Base-by-base conservation (phyloP, 1,140 invertebrate species). In the Lineus longissimus region DNA sequence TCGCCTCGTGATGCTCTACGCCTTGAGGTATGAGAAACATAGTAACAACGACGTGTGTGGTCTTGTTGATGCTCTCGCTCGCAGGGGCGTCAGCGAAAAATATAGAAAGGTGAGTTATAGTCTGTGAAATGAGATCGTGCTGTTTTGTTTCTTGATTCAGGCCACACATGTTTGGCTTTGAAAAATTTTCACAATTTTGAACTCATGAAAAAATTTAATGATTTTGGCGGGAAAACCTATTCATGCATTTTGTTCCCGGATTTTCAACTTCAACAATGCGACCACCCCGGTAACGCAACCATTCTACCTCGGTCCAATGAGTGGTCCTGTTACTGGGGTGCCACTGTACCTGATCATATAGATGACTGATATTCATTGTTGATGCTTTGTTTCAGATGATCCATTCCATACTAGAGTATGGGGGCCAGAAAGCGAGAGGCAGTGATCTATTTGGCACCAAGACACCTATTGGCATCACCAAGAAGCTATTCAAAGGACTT, bases 1-100 rank as follows among this genome's bases (percentile, higher is more conserved):
- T 0, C 88, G 94, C 70, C 84, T 99, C 54, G 93, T 97, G 0
- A 90, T 95, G 83, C 75, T 99, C 15, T 99, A 98, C 84, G 91
- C 92, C 1, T 81, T 99, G 27, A 87, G 93, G 51, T 98, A 97
- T 81, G 93, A 96, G 79, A 89, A 90, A 66, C 89, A 94, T 61
- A 88, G 88, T 56, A 94, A 88, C 76, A 93, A 92, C 79, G 93
- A 94, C 68, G 63, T 84, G 6, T 72, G 75, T 22, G 76, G 75
- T n/a, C 84, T 95, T 51, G 76, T 92, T 56, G 87, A 91, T 29
- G 84, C 88, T 54, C 84, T 96, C 51, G 88, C 88, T 69, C 87
- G 85, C 69, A 86, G 88, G 73, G 87, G 87, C 30, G 83, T 87
- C 11, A 71, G 55, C 56, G 81, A 82, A 29, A 81, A 82, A 65